phyloP scores from a whole-genome alignment of 2,888 invertebrate species.

The Busseola fusca region DNA sequence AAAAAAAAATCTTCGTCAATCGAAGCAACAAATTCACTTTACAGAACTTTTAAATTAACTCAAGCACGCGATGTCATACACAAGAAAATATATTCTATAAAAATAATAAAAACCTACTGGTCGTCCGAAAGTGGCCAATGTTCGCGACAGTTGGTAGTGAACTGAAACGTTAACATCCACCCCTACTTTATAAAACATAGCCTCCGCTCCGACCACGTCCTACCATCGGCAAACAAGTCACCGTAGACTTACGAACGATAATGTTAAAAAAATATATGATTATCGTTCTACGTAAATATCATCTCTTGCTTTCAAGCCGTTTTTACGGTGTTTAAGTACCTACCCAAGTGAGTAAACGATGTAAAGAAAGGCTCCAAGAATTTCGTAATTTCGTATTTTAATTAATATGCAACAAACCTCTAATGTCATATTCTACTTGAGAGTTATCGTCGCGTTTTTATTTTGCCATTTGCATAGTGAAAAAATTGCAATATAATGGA shows the following conservation, averaged over 20 bases:
- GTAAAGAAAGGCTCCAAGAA: conserved; percentile 20
- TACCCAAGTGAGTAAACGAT: not conserved
- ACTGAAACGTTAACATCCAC: conserved; percentile 72
- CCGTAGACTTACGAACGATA: conserved; percentile 43
- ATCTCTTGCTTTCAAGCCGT: too few relatives aligned
- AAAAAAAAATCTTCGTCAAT: conserved; percentile 1
- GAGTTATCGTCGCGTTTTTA: conserved; percentile 14
- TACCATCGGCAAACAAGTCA: conserved; percentile 63
- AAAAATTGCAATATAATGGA: conserved; percentile 1
- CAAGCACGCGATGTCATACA: conserved; percentile 6
- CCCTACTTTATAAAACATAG: conserved; percentile 77
- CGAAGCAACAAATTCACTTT: conserved; percentile 22
- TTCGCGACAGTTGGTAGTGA: conserved; percentile 69
- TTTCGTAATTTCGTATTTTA: conserved; percentile 22
- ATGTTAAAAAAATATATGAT: conserved; percentile 19
- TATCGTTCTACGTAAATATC: not conserved
- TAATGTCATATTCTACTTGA: conserved; percentile 19
- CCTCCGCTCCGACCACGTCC: conserved; percentile 63
- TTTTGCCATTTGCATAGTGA: conserved; percentile 26
- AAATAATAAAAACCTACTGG: conserved; percentile 68
- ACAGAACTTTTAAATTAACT: conserved; percentile 11
- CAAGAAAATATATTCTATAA: conserved; percentile 18
- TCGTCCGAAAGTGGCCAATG: conserved; percentile 65
- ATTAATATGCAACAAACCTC: conserved; percentile 9
- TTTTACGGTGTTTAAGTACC: not conserved